Base-by-base conservation (phyloP, 2,888 invertebrate species). In the Tortricodes alternella region DNA sequence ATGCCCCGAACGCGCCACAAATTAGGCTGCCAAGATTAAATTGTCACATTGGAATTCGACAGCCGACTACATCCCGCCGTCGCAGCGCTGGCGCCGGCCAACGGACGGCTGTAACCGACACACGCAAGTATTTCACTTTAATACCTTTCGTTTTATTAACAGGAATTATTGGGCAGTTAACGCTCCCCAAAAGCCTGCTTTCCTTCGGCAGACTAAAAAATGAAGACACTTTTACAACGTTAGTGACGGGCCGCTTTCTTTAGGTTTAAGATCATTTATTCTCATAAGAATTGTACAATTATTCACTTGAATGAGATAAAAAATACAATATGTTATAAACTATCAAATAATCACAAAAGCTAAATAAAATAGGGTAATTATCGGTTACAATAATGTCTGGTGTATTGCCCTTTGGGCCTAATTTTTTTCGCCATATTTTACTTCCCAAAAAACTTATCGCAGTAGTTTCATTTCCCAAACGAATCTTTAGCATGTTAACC, bases 21-120 rank as follows among this genome's bases (percentile, higher is more conserved):
- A 85, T 85, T 82, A 76, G 67, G 68, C 74, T 66, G 74, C 60
- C 59, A 59, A 76, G 80, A 83, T 86, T 81, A 84, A 81, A 61
- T 68, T 79, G 83, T 80, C 80, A 67, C 64, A 52, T 60, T 68
- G 73, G 79, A 78, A 84, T 85, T 73, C 68, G 65, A 69, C 61
- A 60, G 60, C 24, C 21, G 44, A 46, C 46, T 43, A 32, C 53
- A 29, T 21, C 48, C 50, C 58, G 55, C 59, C 56, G 58, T 11
- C 38, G 46, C 16, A 35, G 38, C 56, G 56, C 53, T n/a, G n/a
- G n/a, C n/a, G n/a, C n/a, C 52, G 15, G 32, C 39, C 53, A 41
- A 2, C 27, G 27, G 19, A 11, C 44, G 24, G 41, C 43, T 43
- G 55, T 37, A 49, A 55, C 27, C 49, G 35, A 49, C 39, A 48